phyloP scores from a whole-genome alignment of 2,797 vertebrate genomes.

The Enteromius anoplus region DNA sequence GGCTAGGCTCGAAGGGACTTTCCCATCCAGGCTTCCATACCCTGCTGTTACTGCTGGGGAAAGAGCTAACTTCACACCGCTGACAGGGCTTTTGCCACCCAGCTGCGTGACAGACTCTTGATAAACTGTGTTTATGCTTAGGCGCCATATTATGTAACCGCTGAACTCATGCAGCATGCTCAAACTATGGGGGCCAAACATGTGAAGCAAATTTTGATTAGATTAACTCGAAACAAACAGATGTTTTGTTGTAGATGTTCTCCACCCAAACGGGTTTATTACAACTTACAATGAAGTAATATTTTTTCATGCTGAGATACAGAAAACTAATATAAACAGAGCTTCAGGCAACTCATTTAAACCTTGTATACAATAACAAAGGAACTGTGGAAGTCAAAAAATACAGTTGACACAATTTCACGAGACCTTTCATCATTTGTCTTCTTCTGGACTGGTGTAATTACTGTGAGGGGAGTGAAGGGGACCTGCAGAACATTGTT shows the following conservation, averaged over 20 bases:
- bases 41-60: slow-evolving; percentile 53
- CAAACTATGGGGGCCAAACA: neutral
- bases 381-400: slow-evolving; percentile 5
- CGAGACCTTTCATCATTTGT: slow-evolving; percentile 4
- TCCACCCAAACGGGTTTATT: slow-evolving; percentile 12
- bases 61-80: slow-evolving; percentile 47
- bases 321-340: slow-evolving; percentile 42
- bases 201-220: slow-evolving; percentile 24
- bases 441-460: slow-evolving; percentile 6
- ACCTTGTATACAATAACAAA: slow-evolving; percentile 29
- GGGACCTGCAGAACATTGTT: neutral
- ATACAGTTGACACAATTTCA: slow-evolving; percentile 30
- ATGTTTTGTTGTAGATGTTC: slow-evolving; percentile 23
- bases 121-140: neutral
- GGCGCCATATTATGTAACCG: neutral
- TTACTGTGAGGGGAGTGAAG: neutral
- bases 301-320: slow-evolving; percentile 25
- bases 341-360: slow-evolving; percentile 19
- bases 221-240: slow-evolving; percentile 25
- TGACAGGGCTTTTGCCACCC: neutral
- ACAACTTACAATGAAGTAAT: slow-evolving; percentile 1
- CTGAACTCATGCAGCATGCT: neutral
- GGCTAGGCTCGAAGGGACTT: slow-evolving; percentile 50
- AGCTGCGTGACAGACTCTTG: neutral
- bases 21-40: slow-evolving; percentile 44